A percentile compares a stretch with the other conserved stretches of the same genome.
These are phyloP conservation scores for Rhabdornis inornatus DNA, from an alignment of 2,113 vertebrate genomes.

Conservation along the genomic window DNA sequence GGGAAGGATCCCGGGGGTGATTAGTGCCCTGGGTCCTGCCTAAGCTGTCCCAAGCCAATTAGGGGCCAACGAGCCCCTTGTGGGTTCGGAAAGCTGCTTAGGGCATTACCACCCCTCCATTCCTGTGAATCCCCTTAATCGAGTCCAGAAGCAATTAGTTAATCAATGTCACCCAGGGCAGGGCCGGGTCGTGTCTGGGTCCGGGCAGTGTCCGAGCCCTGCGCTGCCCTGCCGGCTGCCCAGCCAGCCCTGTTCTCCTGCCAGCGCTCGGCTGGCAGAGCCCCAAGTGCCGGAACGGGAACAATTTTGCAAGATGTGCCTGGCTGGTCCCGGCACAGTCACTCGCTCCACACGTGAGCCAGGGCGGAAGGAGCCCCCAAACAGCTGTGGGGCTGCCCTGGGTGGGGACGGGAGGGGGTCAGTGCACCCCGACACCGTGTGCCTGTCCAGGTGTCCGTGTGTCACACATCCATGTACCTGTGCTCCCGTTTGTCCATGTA, in stretches of 20 bases:
- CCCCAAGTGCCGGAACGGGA: not conserved
- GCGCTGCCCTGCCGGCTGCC: accelerated
- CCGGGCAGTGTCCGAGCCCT: accelerated
- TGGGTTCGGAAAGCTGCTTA: not conserved
- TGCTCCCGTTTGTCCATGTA: accelerated
- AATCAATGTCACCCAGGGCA: not conserved
- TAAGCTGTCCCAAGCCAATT: conserved; percentile 40
- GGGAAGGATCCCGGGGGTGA: not conserved
- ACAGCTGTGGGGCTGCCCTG: not conserved
- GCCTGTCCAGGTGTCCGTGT: accelerated
- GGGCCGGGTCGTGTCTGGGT: not conserved
- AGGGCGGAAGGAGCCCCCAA: not conserved
- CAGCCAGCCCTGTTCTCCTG: accelerated
- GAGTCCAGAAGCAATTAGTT: conserved; percentile 16
- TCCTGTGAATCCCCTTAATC: not conserved
- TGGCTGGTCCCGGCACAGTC: not conserved
- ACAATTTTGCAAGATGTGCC: conserved; percentile 23
- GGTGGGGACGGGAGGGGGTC: not conserved
- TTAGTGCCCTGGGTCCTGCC: not conserved
- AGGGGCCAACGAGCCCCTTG: not conserved
- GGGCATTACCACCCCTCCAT: not conserved
- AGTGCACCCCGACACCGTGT: not conserved
- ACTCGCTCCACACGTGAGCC: not conserved
- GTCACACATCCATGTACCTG: accelerated
- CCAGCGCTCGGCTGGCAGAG: not conserved